These are phyloP conservation scores for Zaprionus camerounensis DNA, from an alignment of 1,140 invertebrate genomes.

Conservation along the genomic window DNA sequence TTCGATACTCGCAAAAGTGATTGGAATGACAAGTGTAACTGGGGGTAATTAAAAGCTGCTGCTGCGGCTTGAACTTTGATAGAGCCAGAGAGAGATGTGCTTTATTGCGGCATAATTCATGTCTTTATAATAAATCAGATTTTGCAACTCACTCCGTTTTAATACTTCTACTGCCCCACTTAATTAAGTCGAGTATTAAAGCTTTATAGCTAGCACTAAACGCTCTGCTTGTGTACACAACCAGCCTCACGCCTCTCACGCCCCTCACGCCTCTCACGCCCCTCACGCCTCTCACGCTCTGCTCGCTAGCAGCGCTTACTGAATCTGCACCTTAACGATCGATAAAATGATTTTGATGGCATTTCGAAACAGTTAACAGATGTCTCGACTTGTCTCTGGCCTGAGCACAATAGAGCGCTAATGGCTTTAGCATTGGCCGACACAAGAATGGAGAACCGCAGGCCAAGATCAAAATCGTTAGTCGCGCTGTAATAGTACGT, in stretches of 20 bases:
- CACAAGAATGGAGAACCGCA: constrained; percentile 45
- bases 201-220: not conserved
- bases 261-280: no score
- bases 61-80: constrained; percentile 11
- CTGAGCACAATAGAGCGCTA: constrained; percentile 40
- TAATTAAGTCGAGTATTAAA: not conserved
- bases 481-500: constrained; percentile 2
- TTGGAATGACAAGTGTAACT: constrained; percentile 6
- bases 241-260: not conserved
- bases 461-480: constrained; percentile 67
- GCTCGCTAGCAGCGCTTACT: not conserved
- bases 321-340: constrained; percentile 35
- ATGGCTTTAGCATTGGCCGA: constrained; percentile 59
- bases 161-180: not conserved
- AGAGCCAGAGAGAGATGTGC: not conserved
- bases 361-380: constrained; percentile 23
- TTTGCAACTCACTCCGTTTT: constrained; percentile 1
- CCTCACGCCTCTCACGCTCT: not conserved
- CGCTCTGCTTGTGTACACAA: not conserved
- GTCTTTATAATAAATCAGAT: not conserved
- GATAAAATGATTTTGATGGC: constrained; percentile 20
- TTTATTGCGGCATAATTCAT: constrained; percentile 1
- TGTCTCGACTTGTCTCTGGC: constrained; percentile 15
- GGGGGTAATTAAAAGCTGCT: not conserved
- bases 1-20: constrained; percentile 36